Base-by-base conservation (phyloP, 2,888 invertebrate genomes). In the Craniophora ligustri region DNA sequence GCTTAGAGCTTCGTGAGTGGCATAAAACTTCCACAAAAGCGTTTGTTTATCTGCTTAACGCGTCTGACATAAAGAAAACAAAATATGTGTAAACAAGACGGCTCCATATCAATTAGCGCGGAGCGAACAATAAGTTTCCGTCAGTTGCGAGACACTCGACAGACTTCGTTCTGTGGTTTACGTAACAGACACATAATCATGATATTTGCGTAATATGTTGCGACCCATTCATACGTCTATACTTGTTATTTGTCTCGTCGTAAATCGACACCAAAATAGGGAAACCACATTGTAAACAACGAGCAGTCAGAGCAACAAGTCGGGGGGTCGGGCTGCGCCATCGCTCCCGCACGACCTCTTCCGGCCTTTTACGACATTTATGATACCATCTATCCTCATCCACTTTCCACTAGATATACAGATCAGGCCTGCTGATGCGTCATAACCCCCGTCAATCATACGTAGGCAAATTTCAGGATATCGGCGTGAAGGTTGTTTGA, bases 291-390 rank as follows among this genome's bases (percentile, higher is more conserved):
- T 79, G 87, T 87, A 87, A 88, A 87, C 85, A 86, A 79, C 70
- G 68, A 73, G 67, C 72, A 40, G 59, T 54, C 60, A 72, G 79
- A 79, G 91, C 91, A 91, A 91, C 91, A 91, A 90, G 91, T 91
- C 84, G 82, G 71, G 71, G 64, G 77, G 76, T 72, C 72, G 69
- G 67, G 61, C 50, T 55, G 59, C 59, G 65, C 64, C 53, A 73
- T 62, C 55, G 68, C 66, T 71, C 75, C 75, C 73, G 67, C 72
- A 81, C 77, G 82, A 84, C 81, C 84, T 82, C 68, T 84, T 79
- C 75, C 75, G 79, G 72, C 74, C 76, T 76, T 85, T 84, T 84
- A 82, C 71, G 79, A 81, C 73, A 74, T 82, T 82, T 74, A 70
- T 69, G 72, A 77, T 78, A 71, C 67, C 70, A 67, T 78, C 73